Conservation (phyloP, 2,113 vertebrate genomes). For the Egretta garzetta region DNA sequence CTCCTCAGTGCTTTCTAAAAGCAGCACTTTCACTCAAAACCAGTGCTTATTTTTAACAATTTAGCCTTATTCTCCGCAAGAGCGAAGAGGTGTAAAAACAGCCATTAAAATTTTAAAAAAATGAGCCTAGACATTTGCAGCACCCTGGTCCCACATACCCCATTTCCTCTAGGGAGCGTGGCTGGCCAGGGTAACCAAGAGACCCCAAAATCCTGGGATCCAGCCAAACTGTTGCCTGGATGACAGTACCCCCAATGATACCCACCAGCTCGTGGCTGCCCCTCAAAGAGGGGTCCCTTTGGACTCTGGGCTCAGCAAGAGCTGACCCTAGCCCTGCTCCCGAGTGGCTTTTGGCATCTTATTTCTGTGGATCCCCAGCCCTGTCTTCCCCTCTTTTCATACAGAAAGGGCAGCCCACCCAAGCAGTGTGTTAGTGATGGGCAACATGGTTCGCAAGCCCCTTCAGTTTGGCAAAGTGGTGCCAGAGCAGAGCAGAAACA, state of each 20-base stretch:
- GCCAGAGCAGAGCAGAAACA: neutral
- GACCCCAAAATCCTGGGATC: neutral
- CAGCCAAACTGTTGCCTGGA: neutral
- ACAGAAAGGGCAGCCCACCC: neutral
- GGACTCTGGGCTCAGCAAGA: neutral
- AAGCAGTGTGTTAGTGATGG: neutral
- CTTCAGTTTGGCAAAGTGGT: neutral
- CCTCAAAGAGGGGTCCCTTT: rapidly evolving
- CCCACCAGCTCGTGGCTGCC: neutral
- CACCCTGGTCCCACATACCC: neutral
- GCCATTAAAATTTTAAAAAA: neutral
- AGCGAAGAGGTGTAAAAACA: neutral
- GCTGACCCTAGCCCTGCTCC: neutral
- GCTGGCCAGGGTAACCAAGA: neutral
- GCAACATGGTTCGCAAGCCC: rapidly evolving
- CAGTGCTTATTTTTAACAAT: neutral
- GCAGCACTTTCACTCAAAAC: neutral
- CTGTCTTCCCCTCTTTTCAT: neutral
- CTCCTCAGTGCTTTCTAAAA: neutral
- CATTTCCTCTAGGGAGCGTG: neutral
- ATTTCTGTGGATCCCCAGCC: neutral
- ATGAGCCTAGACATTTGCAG: neutral
- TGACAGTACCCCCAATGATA: neutral
- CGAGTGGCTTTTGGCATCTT: rapidly evolving
- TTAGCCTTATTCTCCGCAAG: neutral